A percentile compares a stretch with the other conserved stretches of the same genome.
phyloP scores from a whole-genome alignment of 2,888 invertebrate species.

The Meiosimyza platycephala region DNA sequence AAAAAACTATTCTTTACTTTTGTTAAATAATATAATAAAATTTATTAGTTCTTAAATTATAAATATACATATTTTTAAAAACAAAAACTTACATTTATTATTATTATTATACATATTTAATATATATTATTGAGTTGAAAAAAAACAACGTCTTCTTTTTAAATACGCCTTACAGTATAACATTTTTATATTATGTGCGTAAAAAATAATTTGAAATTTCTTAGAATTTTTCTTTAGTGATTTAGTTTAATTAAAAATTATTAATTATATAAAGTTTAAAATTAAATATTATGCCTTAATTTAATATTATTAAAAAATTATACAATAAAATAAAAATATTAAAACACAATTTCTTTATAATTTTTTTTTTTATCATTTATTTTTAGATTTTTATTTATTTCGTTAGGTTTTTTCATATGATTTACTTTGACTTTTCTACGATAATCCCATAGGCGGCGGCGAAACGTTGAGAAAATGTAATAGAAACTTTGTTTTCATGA shows the following conservation, averaged over 20 bases:
- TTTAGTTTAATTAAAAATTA: constrained; percentile 29
- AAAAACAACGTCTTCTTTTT: background rate
- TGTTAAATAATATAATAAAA: no score
- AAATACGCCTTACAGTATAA: background rate
- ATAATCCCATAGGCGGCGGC: no score
- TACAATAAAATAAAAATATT: constrained; percentile 28
- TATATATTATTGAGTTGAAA: constrained; percentile 6
- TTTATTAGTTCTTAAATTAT: background rate
- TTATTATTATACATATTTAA: background rate
- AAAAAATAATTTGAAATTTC: background rate
- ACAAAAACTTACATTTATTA: background rate
- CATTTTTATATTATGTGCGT: background rate
- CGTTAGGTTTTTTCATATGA: no score
- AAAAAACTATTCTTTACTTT: background rate
- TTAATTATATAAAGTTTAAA: constrained; percentile 25
- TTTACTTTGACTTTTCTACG: no score
- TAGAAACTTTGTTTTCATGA: no score
- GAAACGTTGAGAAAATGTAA: no score
- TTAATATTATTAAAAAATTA: constrained; percentile 21
- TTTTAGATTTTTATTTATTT: no score
- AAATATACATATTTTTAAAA: background rate
- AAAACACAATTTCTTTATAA: background rate
- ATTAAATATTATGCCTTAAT: constrained; percentile 26
- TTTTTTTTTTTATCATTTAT: no score
- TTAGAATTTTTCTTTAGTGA: constrained; percentile 24